A percentile compares a stretch with the other conserved stretches of the same genome.
phyloP scores from a whole-genome alignment of 2,888 invertebrate species.

The Phasia obesa region DNA sequence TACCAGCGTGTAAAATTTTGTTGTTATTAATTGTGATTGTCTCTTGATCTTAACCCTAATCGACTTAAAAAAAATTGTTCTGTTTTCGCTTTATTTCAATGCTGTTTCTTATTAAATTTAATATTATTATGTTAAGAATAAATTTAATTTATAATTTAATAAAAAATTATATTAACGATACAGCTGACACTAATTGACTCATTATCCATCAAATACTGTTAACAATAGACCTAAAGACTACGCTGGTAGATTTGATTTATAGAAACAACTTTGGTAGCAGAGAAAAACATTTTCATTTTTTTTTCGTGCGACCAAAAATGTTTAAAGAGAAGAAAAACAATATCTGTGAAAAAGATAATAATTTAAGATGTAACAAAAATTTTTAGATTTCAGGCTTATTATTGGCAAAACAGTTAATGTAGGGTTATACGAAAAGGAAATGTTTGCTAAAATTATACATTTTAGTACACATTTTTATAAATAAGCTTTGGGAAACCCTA shows the following conservation, averaged over 20 bases:
- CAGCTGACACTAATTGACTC: constrained; percentile 69
- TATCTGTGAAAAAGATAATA: neutral
- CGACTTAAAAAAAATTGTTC: too few relatives aligned
- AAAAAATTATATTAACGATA: constrained; percentile 44
- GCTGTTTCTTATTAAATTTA: too few relatives aligned
- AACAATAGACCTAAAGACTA: constrained; percentile 43
- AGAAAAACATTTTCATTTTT: neutral
- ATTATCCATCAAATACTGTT: constrained; percentile 52
- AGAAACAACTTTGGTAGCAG: too few relatives aligned
- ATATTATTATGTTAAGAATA: constrained; percentile 42
- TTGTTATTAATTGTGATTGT: too few relatives aligned
- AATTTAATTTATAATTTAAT: constrained; percentile 43
- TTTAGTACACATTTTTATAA: neutral
- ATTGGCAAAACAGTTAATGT: constrained; percentile 4
- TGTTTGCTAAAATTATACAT: neutral
- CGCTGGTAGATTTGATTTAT: too few relatives aligned
- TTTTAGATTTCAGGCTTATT: constrained; percentile 2
- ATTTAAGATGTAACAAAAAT: constrained; percentile 36
- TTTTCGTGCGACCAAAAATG: neutral
- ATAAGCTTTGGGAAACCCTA: constrained; percentile 7
- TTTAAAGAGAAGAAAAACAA: neutral
- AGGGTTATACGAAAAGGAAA: neutral
- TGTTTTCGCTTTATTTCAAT: too few relatives aligned
- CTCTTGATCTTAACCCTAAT: too few relatives aligned
- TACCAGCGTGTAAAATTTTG: too few relatives aligned